Evolutionary conservation across 1,140 invertebrate species (phyloP).

Genomic region (Aphidius gifuensis): DNA sequence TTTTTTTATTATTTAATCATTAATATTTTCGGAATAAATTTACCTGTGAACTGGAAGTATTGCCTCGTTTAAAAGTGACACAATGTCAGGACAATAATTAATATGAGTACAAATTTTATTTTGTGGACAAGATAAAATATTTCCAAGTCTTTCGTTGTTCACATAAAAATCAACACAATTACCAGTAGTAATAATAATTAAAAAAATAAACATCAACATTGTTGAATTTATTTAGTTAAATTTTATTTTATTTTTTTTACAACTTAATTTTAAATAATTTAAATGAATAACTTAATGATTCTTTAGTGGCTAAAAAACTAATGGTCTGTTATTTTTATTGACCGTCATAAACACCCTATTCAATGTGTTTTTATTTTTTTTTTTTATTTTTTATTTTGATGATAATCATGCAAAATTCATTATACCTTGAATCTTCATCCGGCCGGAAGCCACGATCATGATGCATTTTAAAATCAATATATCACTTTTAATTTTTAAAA

Average conservation of each 20-base stretch:
- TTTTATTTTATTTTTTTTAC: conserved; percentile 14
- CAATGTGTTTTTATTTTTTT: conserved; percentile 12
- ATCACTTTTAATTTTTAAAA: conserved; percentile 15
- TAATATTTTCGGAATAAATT: neutral
- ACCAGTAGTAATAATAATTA: neutral
- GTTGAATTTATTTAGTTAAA: conserved; percentile 5
- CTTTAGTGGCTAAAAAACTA: neutral
- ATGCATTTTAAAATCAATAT: conserved; percentile 21
- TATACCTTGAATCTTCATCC: conserved; percentile 25
- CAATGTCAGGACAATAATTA: conserved; percentile 32
- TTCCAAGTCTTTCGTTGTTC: conserved; percentile 13
- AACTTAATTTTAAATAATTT: neutral
- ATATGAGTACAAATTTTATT: conserved; percentile 31
- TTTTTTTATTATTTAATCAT: neutral
- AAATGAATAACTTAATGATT: neutral
- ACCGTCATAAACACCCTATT: conserved; percentile 5
- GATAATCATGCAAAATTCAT: conserved; percentile 8
- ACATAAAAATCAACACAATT: conserved; percentile 21
- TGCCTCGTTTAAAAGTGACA: conserved; percentile 31
- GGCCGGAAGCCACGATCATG: conserved; percentile 23
- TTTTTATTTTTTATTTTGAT: neutral
- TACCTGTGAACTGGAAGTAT: conserved; percentile 39
- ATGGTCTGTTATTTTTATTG: neutral
- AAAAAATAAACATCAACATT: conserved; percentile 11
- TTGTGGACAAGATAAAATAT: conserved; percentile 31